phyloP scores from a whole-genome alignment of 2,113 vertebrate genomes.

The Calypte anna region DNA sequence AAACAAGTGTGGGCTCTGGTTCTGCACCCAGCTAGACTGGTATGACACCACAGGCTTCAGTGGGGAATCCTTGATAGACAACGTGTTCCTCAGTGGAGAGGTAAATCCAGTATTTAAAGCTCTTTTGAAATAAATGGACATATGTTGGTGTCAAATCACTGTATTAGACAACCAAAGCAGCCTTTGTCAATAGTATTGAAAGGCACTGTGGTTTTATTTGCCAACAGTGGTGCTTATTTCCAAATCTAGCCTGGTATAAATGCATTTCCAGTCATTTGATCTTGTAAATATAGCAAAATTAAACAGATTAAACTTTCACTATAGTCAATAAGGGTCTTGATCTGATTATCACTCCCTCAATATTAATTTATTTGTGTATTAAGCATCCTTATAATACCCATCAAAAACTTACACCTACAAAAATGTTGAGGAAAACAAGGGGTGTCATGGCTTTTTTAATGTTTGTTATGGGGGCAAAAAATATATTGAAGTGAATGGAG shows the following conservation, averaged over 20 bases:
- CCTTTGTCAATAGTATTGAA: not conserved
- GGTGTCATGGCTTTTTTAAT: not conserved
- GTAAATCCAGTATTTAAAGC: not conserved
- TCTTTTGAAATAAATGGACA: not conserved
- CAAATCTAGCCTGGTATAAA: not conserved
- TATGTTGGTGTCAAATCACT: not conserved
- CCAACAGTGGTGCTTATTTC: not conserved
- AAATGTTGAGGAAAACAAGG: not conserved
- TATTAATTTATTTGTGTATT: not conserved
- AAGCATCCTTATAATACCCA: not conserved
- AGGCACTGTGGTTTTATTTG: not conserved
- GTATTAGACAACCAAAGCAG: not conserved
- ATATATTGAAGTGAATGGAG: not conserved
- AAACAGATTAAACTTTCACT: not conserved
- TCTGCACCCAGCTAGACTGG: not conserved
- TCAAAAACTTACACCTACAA: not conserved
- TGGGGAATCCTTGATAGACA: not conserved
- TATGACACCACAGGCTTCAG: not conserved
- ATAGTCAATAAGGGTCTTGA: not conserved
- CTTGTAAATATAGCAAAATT: not conserved
- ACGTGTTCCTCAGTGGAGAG: not conserved
- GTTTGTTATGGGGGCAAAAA: not conserved
- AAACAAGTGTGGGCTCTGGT: fast-evolving
- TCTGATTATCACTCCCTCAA: not conserved
- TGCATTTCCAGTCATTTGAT: not conserved